Evolutionary conservation across 2,113 vertebrate genomes (phyloP), one percentile per base, ranked within the genome.

Genomic region (Calonectris borealis): DNA sequence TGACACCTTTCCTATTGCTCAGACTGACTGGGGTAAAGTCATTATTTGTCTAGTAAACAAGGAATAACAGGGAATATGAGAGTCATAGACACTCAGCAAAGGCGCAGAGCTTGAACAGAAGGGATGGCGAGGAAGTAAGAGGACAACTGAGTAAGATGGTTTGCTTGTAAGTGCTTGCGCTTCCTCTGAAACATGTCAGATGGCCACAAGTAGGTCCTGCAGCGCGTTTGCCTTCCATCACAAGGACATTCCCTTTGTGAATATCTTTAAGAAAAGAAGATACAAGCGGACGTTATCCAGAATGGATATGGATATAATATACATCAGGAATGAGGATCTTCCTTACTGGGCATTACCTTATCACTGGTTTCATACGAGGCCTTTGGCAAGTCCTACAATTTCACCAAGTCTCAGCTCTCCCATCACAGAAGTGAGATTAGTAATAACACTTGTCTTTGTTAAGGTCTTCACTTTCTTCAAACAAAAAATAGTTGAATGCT

Each of bases 241-340:
- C 26, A 42, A 34, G 48, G 84, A 21, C 10, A 1, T 68, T 68
- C 44, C 61, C 29, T 32, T 36, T 72, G 40, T 68, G 20, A 81
- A 2, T n/a, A 2, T 44, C 70, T 58, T n/a, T 44, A 42, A 40
- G 36, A 38, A 64, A 62, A 54, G 46, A 75, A 64, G 31, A 22
- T 40, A 20, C 0, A 9, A 58, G 21, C n/a, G 69, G 49, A 8
- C 1, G 0, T 40, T 78, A 34, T n/a, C 22, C n/a, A 68, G 65
- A 75, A 15, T 3, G 27, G 55, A 22, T 34, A 29, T 7, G 16
- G 32, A 14, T 46, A 17, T 26, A 11, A 16, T 6, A 3, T 1
- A 16, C 18, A 1, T 0, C 13, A 44, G 57, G 68, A 40, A 19
- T 18, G 48, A 42, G 42, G 34, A 16, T 46, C 48, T 36, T 31